These are phyloP conservation scores for Cossypha dichroa DNA, from an alignment of 2,797 vertebrate genomes.

Conservation along the genomic window DNA sequence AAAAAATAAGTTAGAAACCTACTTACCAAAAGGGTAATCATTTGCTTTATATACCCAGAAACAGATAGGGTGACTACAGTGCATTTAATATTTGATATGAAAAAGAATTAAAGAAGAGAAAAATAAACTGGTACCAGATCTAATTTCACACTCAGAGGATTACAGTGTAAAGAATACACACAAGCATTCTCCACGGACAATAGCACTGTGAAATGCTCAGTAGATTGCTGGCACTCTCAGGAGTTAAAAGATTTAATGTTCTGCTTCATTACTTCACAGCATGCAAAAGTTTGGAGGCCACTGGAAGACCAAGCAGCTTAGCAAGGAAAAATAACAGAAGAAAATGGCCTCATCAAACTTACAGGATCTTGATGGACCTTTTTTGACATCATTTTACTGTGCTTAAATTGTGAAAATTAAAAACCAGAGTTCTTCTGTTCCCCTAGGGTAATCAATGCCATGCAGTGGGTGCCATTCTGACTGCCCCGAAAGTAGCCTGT, in stretches of 20 bases:
- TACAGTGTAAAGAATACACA: constrained; percentile 27
- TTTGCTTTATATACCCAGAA: constrained; percentile 1
- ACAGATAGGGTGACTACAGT: not conserved
- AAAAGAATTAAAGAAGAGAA: not conserved
- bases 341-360: not conserved
- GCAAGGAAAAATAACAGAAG: not conserved
- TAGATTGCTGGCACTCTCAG: not conserved
- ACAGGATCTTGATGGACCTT: not conserved
- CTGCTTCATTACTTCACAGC: constrained; percentile 39
- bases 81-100: not conserved
- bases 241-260: constrained; percentile 53
- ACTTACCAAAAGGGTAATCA: not conserved
- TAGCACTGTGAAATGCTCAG: not conserved
- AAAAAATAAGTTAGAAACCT: not conserved
- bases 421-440: not conserved
- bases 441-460: not conserved
- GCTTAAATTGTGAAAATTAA: not conserved
- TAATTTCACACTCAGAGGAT: constrained; percentile 45
- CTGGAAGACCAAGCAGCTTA: not conserved
- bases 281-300: not conserved
- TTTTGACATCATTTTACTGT: not conserved
- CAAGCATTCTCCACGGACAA: constrained; percentile 35
- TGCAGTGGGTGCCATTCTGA: not conserved
- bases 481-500: not conserved
- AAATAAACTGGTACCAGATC: constrained; percentile 4